Base-by-base conservation (phyloP, 1,140 invertebrate genomes). In the Aphidius gifuensis region DNA sequence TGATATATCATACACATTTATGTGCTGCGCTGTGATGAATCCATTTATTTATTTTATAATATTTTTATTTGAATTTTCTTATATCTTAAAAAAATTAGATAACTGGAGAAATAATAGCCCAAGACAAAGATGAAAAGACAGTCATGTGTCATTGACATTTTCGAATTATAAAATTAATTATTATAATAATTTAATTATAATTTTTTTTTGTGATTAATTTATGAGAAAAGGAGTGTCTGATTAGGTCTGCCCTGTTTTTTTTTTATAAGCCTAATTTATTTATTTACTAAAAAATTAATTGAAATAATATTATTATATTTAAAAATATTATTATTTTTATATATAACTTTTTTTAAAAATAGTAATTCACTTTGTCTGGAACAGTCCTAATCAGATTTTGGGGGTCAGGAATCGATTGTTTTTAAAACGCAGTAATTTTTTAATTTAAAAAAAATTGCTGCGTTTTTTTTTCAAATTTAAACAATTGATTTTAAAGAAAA, bases 321-420 rank as follows among this genome's bases (percentile, higher is more conserved):
- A 16, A 40, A 43, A n/a, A 44, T 9, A 43, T 42, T 55, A 61
- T 58, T 39, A 66, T 69, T 39, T 9, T 55, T 42, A 46, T 51
- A 44, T 44, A 59, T 43, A 49, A 45, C 23, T 43, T 39, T 7
- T n/a, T 23, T 53, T 46, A 67, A 76, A 77, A 77, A 71, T 77
- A 76, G 67, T 69, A 60, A 70, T 71, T 71, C 69, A 64, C 60
- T 51, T 64, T 56, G 77, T 80, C 78, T 80, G 78, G 79, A 81
- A 81, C 79, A 80, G 78, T 80, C 78, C 79, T 79, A 80, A 80
- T 81, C 78, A 80, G 78, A 79, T 80, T 80, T 68, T 70, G 65
- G 71, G 72, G 70, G 66, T 68, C 50, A 50, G 59, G 68, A 74
- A 64, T 68, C 66, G 64, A 32, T 32, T 32, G 65, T 58, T 72